Percentiles rank a stretch among this genome's conserved stretches.
Conservation (phyloP, 1,140 invertebrate genomes). For the Tribolium castaneum region DNA sequence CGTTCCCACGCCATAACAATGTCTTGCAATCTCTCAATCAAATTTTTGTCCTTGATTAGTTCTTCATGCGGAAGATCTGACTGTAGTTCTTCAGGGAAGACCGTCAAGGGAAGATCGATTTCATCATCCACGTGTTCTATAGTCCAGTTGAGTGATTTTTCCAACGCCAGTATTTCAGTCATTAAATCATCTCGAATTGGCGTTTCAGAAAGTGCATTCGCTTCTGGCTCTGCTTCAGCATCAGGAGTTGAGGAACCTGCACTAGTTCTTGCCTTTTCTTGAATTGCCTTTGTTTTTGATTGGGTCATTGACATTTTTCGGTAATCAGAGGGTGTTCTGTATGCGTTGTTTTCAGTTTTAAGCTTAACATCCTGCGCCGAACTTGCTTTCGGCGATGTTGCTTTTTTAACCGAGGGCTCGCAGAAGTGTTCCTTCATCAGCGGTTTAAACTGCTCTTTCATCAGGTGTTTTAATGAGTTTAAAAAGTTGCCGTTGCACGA, state of each 20-base stretch:
- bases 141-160: slow-evolving; percentile 64
- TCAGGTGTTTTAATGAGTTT: slow-evolving; percentile 65
- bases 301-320: slow-evolving; percentile 66
- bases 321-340: slow-evolving; percentile 68
- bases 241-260: background rate
- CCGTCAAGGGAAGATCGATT: slow-evolving; percentile 70
- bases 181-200: slow-evolving; percentile 52
- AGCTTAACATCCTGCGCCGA: background rate
- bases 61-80: slow-evolving; percentile 66
- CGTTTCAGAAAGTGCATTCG: slow-evolving; percentile 46
- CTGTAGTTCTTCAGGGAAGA: slow-evolving; percentile 66
- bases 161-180: slow-evolving; percentile 45
- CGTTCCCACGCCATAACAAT: slow-evolving; percentile 73
- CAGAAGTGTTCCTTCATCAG: slow-evolving; percentile 57
- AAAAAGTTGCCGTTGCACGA: slow-evolving; percentile 70
- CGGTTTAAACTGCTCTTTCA: slow-evolving; percentile 55
- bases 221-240: slow-evolving; percentile 49
- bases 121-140: slow-evolving; percentile 76
- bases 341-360: slow-evolving; percentile 57
- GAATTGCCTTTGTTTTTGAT: slow-evolving; percentile 63
- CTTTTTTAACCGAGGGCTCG: slow-evolving; percentile 53
- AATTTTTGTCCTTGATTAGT: slow-evolving; percentile 65
- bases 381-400: background rate
- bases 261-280: slow-evolving; percentile 21
- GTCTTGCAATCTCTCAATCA: slow-evolving; percentile 72